Evolutionary conservation across 2,113 vertebrate species (phyloP).

Genomic region (Siphamia tubifer): DNA sequence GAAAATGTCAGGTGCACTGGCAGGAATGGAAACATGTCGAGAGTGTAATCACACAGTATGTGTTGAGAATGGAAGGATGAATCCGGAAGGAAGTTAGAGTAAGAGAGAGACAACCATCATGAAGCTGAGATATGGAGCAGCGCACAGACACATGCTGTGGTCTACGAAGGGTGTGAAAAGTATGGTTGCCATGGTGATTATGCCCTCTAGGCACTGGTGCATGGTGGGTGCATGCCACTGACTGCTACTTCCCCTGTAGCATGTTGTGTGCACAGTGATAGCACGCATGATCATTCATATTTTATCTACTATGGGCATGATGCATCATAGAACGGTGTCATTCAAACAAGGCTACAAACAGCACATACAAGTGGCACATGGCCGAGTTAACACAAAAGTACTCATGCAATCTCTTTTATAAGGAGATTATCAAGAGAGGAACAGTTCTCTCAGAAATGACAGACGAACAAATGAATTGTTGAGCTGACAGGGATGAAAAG

Average conservation of each 20-base stretch:
- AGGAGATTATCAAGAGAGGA: not conserved
- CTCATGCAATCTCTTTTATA: not conserved
- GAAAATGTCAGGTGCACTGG: not conserved
- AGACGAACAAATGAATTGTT: not conserved
- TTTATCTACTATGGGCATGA: constrained; percentile 34
- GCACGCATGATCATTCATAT: constrained; percentile 44
- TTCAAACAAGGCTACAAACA: constrained; percentile 41
- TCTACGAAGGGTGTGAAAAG: constrained; percentile 44
- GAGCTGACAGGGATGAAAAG: not conserved
- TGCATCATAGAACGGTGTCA: constrained; percentile 37
- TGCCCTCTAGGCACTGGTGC: constrained; percentile 31
- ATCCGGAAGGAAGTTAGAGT: not conserved
- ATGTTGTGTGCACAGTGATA: constrained; percentile 4
- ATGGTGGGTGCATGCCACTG: constrained; percentile 22
- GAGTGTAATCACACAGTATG: not conserved
- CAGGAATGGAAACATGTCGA: not conserved
- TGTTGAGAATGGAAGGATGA: not conserved
- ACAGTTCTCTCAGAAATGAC: not conserved
- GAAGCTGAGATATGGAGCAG: constrained; percentile 6
- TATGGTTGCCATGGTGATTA: constrained; percentile 63
- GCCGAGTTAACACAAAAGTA: not conserved
- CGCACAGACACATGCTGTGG: constrained; percentile 11
- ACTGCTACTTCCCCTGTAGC: not conserved
- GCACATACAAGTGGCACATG: not conserved
- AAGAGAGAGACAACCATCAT: not conserved